Percentiles rank a stretch among this genome's conserved stretches.
Conservation (phyloP, 2,888 invertebrate genomes). For the Diplolepis rosae region DNA sequence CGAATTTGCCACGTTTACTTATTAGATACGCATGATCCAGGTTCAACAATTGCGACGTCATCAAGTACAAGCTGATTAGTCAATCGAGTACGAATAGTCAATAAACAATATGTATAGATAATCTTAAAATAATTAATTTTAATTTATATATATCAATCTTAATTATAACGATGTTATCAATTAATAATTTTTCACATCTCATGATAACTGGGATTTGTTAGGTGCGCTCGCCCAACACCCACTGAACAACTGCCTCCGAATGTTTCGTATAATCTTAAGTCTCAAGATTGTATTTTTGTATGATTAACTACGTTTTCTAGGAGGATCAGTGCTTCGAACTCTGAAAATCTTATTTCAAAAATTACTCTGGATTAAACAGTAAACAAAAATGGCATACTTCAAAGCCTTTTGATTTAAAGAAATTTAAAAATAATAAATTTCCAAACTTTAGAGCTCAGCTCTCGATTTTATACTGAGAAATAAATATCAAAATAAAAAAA, state of each 20-base stretch:
- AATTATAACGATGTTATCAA: constrained; percentile 34
- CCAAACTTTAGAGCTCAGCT: neutral
- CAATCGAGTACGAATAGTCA: neutral
- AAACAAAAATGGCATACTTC: neutral
- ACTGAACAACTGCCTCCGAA: constrained; percentile 38
- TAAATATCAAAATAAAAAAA: neutral
- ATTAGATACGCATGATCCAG: constrained; percentile 26
- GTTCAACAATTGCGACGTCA: constrained; percentile 37
- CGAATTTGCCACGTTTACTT: constrained; percentile 26
- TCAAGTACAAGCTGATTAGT: constrained; percentile 35
- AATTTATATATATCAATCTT: constrained; percentile 35
- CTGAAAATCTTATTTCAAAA: neutral
- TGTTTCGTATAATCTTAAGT: neutral
- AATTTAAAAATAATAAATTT: neutral
- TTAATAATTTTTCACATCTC: constrained; percentile 20
- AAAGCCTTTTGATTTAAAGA: neutral
- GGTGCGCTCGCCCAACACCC: constrained; percentile 38
- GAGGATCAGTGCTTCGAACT: no score
- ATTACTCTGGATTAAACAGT: neutral
- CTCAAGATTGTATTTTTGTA: no score
- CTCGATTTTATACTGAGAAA: neutral
- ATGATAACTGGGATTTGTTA: constrained; percentile 37
- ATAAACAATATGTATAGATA: constrained; percentile 43
- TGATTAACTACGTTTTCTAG: neutral
- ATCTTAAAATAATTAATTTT: constrained; percentile 38